These are phyloP conservation scores for Sinocyclocheilus maitianheensis DNA, from an alignment of 2,113 vertebrate genomes.

Conservation along the genomic window DNA sequence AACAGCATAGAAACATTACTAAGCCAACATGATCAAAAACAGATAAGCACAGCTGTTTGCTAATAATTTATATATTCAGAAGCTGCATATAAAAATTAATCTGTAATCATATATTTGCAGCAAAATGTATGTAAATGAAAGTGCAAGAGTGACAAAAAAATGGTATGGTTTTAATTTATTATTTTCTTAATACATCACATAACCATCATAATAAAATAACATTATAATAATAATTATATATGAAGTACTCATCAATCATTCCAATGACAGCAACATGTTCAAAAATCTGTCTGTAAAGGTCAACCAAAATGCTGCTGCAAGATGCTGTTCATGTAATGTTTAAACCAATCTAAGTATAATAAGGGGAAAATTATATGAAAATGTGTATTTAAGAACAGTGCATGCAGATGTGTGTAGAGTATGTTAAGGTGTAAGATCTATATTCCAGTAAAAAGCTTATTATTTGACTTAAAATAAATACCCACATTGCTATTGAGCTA, in stretches of 20 bases:
- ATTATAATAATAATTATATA: conserved; percentile 4
- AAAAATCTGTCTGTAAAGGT: neutral
- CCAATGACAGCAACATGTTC: neutral
- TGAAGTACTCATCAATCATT: no score
- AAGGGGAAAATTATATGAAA: neutral
- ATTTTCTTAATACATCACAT: neutral
- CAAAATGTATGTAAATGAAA: neutral
- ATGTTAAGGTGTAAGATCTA: conserved; percentile 8
- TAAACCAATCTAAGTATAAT: conserved; percentile 5
- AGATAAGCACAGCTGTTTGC: no score
- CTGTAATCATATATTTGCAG: neutral
- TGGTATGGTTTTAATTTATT: conserved; percentile 8
- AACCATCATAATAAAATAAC: conserved; percentile 15
- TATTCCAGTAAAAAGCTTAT: neutral
- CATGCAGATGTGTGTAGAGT: conserved; percentile 20
- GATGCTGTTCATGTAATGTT: conserved; percentile 9
- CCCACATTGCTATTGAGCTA: neutral
- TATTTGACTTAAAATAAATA: neutral
- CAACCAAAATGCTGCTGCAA: neutral
- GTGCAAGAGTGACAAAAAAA: neutral
- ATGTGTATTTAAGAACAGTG: conserved; percentile 17
- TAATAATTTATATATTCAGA: neutral
- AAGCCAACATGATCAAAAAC: no score
- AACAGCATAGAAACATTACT: no score
- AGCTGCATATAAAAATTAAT: neutral